Base-by-base conservation (phyloP, 2,888 invertebrate species). In the Drosophila parthenogenetica region DNA sequence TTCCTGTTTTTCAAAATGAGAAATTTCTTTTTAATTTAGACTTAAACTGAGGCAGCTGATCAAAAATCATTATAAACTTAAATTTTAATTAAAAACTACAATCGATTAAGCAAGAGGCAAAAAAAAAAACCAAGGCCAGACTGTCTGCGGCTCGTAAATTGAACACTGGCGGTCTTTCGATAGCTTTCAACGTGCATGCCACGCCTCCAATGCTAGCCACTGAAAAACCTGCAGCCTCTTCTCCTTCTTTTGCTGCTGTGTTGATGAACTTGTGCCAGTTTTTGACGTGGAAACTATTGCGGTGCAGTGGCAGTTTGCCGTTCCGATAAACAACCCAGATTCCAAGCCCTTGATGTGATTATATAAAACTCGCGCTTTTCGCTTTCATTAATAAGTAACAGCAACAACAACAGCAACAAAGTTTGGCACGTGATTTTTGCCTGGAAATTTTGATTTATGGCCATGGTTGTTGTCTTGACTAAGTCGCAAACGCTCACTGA, bases 31-130 rank as follows among this genome's bases (percentile, higher is more conserved):
- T 90, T 90, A 90, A 90, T 90, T 90, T 90, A 87, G 83, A 86
- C 89, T 76, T 89, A 88, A 11, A 48, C 68, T 68, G 50, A 70
- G 29, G 76, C 90, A 91, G 90, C 90, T 91, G 90, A 91, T 90
- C 89, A 91, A 90, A 90, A 90, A 89, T 89, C 89, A 91, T 90
- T 91, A 91, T 86, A 90, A 91, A 81, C 86, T 90, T 87, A 87
- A 91, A 84, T 89, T 90, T 90, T 91, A 90, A 91, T 90, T 90
- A 91, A 90, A 91, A 90, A 85, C 77, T 81, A 73, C 86, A 88
- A 88, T 84, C 83, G 89, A 84, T 84, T 86, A 83, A 69, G 62
- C 64, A 69, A 55, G 29, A 29, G 29, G 2, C 4, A 13, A 13
- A 35, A 35, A 3, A 13, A 10, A 11, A 80, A 69, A 62, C 62